Percentiles rank a stretch among this genome's conserved stretches.
phyloP scores from a whole-genome alignment of 92 coral and sea anemone species.

The Porites cylindrica region DNA sequence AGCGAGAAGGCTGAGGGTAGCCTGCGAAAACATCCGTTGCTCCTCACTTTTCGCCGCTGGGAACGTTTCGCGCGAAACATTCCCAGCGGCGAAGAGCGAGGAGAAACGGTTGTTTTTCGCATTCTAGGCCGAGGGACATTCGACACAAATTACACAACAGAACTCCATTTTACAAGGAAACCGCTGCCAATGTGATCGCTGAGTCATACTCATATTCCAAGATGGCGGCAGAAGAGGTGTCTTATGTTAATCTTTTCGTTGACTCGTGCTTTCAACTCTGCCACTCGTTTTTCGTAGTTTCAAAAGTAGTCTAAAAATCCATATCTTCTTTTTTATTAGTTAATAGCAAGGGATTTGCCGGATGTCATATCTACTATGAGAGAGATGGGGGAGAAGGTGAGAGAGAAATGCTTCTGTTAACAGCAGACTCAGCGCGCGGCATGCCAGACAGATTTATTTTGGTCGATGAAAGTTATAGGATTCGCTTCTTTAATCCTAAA shows the following conservation, averaged over 20 bases:
- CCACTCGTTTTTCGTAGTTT: background rate
- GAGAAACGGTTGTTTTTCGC: too few relatives aligned
- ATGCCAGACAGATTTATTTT: background rate
- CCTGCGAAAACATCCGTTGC: too few relatives aligned
- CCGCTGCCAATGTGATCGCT: background rate
- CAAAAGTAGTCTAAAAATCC: background rate
- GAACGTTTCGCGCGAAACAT: too few relatives aligned
- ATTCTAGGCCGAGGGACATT: too few relatives aligned
- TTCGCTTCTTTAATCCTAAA: background rate
- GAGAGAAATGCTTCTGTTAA: background rate
- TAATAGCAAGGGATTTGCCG: slow-evolving; percentile 94
- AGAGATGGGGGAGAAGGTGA: slow-evolving; percentile 87
- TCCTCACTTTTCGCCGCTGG: too few relatives aligned
- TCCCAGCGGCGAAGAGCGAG: too few relatives aligned
- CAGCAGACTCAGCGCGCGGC: background rate
- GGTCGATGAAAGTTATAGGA: background rate
- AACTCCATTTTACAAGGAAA: background rate
- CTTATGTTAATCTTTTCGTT: background rate
- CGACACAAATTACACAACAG: too few relatives aligned
- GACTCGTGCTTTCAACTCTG: background rate
- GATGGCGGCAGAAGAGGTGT: slow-evolving; percentile 10
- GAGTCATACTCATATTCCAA: background rate
- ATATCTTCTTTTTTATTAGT: slow-evolving; percentile 45
- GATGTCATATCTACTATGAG: slow-evolving; percentile 80
- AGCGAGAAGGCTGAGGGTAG: too few relatives aligned